Evolutionary conservation across 2,888 invertebrate genomes (phyloP).

Genomic region (Zygogramma bicolorata): DNA sequence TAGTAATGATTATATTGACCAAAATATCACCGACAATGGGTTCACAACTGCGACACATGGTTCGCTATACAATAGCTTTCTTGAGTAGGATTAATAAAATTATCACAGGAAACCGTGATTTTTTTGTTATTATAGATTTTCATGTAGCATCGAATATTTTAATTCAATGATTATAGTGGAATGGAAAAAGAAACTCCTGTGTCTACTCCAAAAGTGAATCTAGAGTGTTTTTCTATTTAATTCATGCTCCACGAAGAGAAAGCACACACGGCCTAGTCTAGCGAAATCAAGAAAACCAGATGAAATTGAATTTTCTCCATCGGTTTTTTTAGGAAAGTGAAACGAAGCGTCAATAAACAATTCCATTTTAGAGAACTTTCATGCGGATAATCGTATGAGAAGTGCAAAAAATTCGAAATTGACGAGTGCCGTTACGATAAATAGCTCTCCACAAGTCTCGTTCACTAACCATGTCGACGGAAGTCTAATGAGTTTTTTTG

Average conservation of each 20-base stretch:
- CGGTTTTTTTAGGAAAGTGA: neutral
- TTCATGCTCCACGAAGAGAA: neutral
- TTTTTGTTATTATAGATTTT: no score
- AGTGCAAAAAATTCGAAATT: neutral
- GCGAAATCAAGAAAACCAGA: neutral
- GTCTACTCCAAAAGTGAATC: neutral
- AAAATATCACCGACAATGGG: no score
- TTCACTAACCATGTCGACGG: slow-evolving; percentile 29
- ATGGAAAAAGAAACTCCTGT: no score
- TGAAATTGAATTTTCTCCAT: neutral
- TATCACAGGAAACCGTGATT: no score
- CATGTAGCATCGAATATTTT: no score
- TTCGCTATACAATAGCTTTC: no score
- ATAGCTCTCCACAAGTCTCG: slow-evolving; percentile 4
- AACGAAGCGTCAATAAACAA: neutral
- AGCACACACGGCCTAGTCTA: neutral
- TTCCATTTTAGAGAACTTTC: neutral
- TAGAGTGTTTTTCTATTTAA: neutral
- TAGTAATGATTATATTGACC: no score
- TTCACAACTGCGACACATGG: no score
- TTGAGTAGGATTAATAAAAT: no score
- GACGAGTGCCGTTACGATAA: neutral
- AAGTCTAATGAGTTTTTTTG: slow-evolving; percentile 36
- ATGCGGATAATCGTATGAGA: neutral
- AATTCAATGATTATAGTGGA: no score